A percentile compares a stretch with the other conserved stretches of the same genome.
Conservation (phyloP, 2,113 vertebrate species). For the Dolichotis patagonum region DNA sequence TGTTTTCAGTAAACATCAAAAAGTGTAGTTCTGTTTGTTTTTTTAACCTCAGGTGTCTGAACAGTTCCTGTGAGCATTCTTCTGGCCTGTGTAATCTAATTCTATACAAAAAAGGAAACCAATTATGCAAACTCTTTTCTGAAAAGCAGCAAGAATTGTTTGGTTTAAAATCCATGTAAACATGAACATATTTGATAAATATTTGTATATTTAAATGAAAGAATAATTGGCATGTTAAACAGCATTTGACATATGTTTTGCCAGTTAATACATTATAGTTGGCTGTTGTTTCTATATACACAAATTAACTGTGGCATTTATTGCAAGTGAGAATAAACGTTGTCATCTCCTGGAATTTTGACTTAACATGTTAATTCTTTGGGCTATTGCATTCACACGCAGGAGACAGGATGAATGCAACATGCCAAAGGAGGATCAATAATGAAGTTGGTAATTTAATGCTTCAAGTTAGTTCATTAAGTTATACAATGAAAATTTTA, state of each 20-base stretch:
- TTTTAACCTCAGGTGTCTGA: constrained; percentile 34
- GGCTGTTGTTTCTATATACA: background rate
- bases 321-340: constrained; percentile 60
- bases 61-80: constrained; percentile 9
- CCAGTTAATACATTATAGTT: constrained; percentile 9
- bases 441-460: constrained; percentile 41
- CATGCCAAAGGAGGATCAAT: background rate
- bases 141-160: constrained; percentile 42
- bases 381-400: background rate
- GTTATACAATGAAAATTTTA: constrained; percentile 55
- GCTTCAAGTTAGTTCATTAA: constrained; percentile 51
- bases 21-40: constrained; percentile 32
- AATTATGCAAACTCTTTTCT: constrained; percentile 61
- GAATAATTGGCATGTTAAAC: background rate
- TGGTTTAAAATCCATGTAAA: constrained; percentile 59
- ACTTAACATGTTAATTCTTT: constrained; percentile 60
- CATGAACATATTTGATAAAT: constrained; percentile 47
- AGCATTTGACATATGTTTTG: background rate
- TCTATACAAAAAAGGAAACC: constrained; percentile 59
- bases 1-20: constrained; percentile 50
- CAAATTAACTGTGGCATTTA: constrained; percentile 38
- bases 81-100: constrained; percentile 41
- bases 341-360: constrained; percentile 50
- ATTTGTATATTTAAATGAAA: constrained; percentile 44
- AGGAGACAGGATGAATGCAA: background rate